Conservation (phyloP, 2,113 vertebrate genomes). For the Colaptes auratus region DNA sequence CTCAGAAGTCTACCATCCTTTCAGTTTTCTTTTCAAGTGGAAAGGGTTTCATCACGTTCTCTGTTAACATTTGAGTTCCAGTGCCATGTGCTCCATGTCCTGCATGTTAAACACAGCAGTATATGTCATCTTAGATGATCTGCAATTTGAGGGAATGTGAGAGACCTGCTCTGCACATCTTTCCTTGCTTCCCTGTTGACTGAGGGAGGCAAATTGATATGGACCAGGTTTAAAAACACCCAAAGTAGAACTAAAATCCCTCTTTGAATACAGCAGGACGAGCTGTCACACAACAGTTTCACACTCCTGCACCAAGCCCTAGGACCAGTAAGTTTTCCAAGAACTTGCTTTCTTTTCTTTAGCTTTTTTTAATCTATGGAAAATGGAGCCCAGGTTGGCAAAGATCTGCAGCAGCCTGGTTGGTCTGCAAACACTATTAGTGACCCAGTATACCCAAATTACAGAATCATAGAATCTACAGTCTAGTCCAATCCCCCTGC, state of each 20-base stretch:
- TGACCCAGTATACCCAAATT: neutral
- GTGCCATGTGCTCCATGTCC: rapidly evolving
- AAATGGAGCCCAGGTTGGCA: neutral
- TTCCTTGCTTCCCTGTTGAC: neutral
- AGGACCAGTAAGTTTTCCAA: neutral
- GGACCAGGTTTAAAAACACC: neutral
- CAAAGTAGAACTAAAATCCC: neutral
- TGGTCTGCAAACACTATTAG: too few species aligned
- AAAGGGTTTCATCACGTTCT: neutral
- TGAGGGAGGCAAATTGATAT: neutral
- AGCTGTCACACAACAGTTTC: neutral
- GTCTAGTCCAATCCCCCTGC: too few species aligned
- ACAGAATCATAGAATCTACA: neutral
- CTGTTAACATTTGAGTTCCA: neutral
- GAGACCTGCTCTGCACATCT: rapidly evolving
- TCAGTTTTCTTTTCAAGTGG: neutral
- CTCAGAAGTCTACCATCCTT: neutral
- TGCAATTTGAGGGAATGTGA: neutral
- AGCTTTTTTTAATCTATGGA: neutral
- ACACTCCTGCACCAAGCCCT: neutral
- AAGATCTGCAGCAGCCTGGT: neutral
- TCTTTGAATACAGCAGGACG: neutral
- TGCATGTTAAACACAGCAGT: neutral
- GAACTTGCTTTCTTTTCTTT: neutral
- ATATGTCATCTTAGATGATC: neutral